A percentile compares a stretch with the other conserved stretches of the same genome.
Evolutionary conservation across 2,113 vertebrate genomes (phyloP).

Genomic region (Nerophis lumbriciformis): DNA sequence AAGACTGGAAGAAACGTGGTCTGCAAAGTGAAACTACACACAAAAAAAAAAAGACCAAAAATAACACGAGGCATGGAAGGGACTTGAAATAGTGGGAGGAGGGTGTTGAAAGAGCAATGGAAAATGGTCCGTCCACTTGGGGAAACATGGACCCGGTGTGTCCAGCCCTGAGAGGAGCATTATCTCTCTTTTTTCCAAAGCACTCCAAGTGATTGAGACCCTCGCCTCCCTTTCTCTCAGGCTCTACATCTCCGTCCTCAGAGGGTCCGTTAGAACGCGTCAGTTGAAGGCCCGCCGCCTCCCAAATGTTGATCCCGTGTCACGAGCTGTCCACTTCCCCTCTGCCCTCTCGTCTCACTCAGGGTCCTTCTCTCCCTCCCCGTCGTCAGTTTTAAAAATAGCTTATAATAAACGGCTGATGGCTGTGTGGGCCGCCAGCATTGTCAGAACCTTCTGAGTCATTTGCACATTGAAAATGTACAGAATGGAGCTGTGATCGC

Average conservation of each 20-base stretch:
- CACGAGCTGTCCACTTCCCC: slow-evolving; percentile 30
- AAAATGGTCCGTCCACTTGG: slow-evolving; percentile 41
- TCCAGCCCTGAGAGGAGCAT: slow-evolving; percentile 32
- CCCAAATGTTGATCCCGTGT: slow-evolving; percentile 47
- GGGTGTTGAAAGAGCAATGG: slow-evolving; percentile 42
- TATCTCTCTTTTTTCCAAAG: slow-evolving; percentile 42
- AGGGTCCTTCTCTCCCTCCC: slow-evolving; percentile 12
- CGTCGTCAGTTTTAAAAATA: slow-evolving; percentile 46
- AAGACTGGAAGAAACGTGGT: no score
- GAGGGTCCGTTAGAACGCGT: slow-evolving; percentile 48
- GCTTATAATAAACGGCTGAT: slow-evolving; percentile 30
- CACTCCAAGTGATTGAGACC: slow-evolving; percentile 34
- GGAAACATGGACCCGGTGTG: slow-evolving; percentile 28
- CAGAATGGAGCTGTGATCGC: not conserved
- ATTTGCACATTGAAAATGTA: slow-evolving; percentile 28
- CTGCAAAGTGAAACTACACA: slow-evolving; percentile 32
- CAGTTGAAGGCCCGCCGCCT: slow-evolving; percentile 45
- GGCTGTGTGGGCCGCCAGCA: slow-evolving; percentile 19
- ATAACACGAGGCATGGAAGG: slow-evolving; percentile 46
- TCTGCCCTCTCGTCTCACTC: slow-evolving; percentile 34
- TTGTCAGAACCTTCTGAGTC: slow-evolving; percentile 41
- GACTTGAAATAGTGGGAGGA: slow-evolving; percentile 33
- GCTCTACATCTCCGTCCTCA: slow-evolving; percentile 42
- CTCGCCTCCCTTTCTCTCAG: slow-evolving; percentile 18
- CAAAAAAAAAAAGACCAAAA: slow-evolving; percentile 40